Evolutionary conservation across 2,113 vertebrate species (phyloP).

Genomic region (Sphyrna mokarran): DNA sequence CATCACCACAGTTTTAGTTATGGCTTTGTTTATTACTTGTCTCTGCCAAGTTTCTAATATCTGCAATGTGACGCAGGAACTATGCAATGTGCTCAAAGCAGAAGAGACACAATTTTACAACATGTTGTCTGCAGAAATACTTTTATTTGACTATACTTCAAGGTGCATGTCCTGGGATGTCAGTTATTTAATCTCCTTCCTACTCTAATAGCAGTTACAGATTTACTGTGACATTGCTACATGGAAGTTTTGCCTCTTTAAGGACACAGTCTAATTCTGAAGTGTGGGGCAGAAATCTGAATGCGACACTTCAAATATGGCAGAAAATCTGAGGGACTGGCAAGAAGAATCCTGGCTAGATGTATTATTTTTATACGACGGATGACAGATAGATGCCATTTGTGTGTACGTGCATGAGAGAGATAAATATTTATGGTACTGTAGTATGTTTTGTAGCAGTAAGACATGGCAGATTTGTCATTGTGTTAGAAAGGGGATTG

Average conservation of each 20-base stretch:
- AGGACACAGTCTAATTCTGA: neutral
- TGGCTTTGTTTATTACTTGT: neutral
- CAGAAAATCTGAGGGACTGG: neutral
- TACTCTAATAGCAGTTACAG: neutral
- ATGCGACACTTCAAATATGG: neutral
- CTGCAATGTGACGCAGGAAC: neutral
- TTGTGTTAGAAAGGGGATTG: neutral
- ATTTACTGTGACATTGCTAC: neutral
- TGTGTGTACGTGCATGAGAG: neutral
- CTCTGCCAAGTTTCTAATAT: neutral
- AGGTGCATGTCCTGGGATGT: neutral
- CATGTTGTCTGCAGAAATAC: neutral
- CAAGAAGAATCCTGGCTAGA: neutral
- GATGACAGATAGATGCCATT: neutral
- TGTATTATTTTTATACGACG: neutral
- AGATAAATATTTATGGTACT: neutral
- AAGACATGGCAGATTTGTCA: neutral
- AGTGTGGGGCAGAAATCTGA: neutral
- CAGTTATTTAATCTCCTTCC: neutral
- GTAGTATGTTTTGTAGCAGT: neutral
- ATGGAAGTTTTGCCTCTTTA: neutral
- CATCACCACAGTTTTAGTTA: neutral
- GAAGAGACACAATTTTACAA: neutral
- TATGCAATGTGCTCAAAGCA: neutral
- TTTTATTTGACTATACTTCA: neutral